Evolutionary conservation across 2,888 invertebrate genomes (phyloP).

Genomic region (Agrochola macilenta): DNA sequence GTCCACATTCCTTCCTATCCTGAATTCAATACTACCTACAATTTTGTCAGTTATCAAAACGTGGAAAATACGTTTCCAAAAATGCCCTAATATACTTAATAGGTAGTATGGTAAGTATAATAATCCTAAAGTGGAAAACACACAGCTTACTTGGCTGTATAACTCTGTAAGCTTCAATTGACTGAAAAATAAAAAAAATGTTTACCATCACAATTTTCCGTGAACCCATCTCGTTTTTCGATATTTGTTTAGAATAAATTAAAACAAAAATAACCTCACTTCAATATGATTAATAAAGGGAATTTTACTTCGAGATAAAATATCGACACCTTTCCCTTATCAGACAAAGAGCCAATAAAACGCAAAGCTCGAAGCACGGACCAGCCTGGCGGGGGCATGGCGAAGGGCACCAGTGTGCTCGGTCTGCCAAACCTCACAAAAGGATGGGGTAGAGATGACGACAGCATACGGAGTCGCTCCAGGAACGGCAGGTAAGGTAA

Average conservation of each 20-base stretch:
- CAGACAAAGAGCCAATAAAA: conserved; percentile 81
- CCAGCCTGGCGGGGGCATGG: conserved; percentile 77
- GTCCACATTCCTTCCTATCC: not conserved
- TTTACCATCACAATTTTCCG: not conserved
- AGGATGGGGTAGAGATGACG: conserved; percentile 80
- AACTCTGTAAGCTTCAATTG: not conserved
- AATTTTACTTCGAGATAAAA: not conserved
- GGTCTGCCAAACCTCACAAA: conserved; percentile 82
- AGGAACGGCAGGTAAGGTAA: conserved; percentile 82
- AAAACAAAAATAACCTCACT: not conserved
- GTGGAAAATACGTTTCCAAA: not conserved
- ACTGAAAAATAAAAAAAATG: not conserved
- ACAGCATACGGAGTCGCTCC: conserved; percentile 81
- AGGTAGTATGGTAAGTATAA: no score
- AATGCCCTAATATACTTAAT: not conserved
- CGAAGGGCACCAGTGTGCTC: conserved; percentile 78
- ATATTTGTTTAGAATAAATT: not conserved
- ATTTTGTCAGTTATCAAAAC: not conserved
- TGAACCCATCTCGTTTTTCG: no score
- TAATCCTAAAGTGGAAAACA: not conserved
- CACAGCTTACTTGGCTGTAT: not conserved
- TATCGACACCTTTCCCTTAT: not conserved
- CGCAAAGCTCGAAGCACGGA: conserved; percentile 86
- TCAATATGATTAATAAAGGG: not conserved
- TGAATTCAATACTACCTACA: not conserved